A percentile compares a stretch with the other conserved stretches of the same genome.
These are phyloP conservation scores for Sula dactylatra DNA, from an alignment of 2,113 vertebrate species.

Conservation along the genomic window DNA sequence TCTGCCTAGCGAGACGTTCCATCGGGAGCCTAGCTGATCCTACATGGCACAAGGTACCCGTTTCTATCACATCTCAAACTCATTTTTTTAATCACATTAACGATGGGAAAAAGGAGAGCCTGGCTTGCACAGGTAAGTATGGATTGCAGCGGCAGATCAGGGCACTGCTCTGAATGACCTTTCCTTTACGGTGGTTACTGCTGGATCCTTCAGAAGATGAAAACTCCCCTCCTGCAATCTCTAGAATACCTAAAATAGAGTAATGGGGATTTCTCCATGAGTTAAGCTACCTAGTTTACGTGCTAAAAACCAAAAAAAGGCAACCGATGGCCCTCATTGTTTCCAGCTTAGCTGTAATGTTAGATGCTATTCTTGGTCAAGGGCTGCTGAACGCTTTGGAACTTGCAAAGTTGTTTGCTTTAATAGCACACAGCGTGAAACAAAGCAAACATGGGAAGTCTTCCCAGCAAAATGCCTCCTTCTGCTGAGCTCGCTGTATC, in stretches of 20 bases:
- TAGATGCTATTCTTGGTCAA: constrained; percentile 3
- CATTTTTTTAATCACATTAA: neutral
- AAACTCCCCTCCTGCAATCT: neutral
- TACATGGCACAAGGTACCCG: accelerated
- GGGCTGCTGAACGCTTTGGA: neutral
- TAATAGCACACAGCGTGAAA: constrained; percentile 33
- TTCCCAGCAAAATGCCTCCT: constrained; percentile 22
- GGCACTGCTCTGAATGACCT: neutral
- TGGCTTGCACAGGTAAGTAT: neutral
- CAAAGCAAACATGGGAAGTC: neutral
- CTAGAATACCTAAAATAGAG: neutral
- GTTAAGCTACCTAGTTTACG: neutral
- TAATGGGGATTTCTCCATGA: neutral
- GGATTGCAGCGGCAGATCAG: neutral
- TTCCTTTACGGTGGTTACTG: neutral
- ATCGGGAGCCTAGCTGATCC: neutral
- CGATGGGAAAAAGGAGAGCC: neutral
- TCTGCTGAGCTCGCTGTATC: neutral
- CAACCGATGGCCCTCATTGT: neutral
- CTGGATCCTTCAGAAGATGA: neutral
- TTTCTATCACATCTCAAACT: neutral
- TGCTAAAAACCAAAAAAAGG: neutral
- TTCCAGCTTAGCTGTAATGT: neutral
- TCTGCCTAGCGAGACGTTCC: accelerated
- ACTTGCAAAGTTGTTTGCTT: constrained; percentile 9